Evolutionary conservation across 2,888 invertebrate species (phyloP).

Genomic region (Phragmatobia fuliginosa): DNA sequence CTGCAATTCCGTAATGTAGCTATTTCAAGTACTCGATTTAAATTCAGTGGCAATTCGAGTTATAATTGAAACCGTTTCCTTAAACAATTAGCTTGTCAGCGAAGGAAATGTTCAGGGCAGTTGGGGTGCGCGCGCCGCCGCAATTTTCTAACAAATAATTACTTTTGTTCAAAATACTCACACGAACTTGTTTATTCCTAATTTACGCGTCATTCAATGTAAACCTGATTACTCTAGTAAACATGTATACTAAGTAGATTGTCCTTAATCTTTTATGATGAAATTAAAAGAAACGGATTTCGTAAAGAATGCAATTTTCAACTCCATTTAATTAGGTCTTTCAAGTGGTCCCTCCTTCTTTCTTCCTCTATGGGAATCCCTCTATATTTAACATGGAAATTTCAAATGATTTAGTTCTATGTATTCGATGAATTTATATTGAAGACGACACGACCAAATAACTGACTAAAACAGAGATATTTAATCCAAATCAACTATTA

Average conservation of each 20-base stretch:
- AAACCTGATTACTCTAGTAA: constrained; percentile 39
- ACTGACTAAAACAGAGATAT: too few species aligned
- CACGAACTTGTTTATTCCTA: constrained; percentile 55
- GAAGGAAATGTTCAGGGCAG: constrained; percentile 49
- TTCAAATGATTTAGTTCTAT: not conserved
- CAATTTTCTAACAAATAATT: constrained; percentile 72
- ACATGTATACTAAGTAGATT: too few species aligned
- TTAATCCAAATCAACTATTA: too few species aligned
- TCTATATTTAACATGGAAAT: constrained; percentile 18
- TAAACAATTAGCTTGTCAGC: constrained; percentile 73
- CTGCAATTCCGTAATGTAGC: constrained; percentile 54
- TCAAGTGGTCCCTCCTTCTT: too few species aligned
- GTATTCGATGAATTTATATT: too few species aligned
- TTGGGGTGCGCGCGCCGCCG: constrained; percentile 50
- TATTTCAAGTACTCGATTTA: constrained; percentile 58
- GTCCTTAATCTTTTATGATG: constrained; percentile 14
- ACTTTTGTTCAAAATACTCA: constrained; percentile 66
- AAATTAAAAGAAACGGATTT: constrained; percentile 28
- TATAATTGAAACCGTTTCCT: constrained; percentile 73
- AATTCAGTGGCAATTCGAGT: constrained; percentile 54
- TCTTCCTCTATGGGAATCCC: too few species aligned
- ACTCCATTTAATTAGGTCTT: constrained; percentile 13
- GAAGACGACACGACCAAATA: too few species aligned
- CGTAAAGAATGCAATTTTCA: constrained; percentile 24
- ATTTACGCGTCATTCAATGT: constrained; percentile 58